Evolutionary conservation across 2,888 invertebrate species (phyloP).

Genomic region (Mesorhabditis sp.): DNA sequence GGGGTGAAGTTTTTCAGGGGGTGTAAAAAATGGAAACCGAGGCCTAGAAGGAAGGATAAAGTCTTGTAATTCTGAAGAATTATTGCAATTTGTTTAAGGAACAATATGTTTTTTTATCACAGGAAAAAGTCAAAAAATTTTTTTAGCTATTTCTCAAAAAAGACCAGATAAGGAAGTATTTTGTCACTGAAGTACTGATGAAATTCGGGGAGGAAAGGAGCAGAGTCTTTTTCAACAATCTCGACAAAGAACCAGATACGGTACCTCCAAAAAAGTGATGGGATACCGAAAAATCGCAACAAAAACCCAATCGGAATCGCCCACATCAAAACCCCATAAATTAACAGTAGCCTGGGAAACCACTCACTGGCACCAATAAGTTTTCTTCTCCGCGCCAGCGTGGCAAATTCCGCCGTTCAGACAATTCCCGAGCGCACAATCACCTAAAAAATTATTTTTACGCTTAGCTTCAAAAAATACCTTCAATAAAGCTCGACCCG

Average conservation of each 20-base stretch:
- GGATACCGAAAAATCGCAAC: not conserved
- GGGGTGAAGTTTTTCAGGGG: not conserved
- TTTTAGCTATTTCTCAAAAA: too few species aligned
- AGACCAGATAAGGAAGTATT: too few species aligned
- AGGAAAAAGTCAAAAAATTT: too few species aligned
- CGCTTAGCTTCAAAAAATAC: not conserved
- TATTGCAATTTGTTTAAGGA: too few species aligned
- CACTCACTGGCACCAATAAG: slow-evolving; percentile 2
- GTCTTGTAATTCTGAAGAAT: too few species aligned
- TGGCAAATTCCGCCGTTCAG: not conserved
- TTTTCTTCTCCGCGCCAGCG: not conserved
- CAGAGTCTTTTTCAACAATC: not conserved
- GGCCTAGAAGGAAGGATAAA: too few species aligned
- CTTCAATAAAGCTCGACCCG: not conserved
- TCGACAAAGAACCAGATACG: not conserved
- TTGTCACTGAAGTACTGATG: too few species aligned
- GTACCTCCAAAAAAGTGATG: too few species aligned
- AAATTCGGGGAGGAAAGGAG: not conserved
- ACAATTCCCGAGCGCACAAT: slow-evolving; percentile 4
- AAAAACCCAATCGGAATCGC: not conserved
- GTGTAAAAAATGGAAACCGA: too few species aligned
- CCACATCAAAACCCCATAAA: too few species aligned
- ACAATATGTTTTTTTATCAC: too few species aligned
- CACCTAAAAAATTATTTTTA: not conserved
- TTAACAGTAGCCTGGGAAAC: not conserved